Conservation (phyloP, 2,113 vertebrate species). For the Rhineura floridana region DNA sequence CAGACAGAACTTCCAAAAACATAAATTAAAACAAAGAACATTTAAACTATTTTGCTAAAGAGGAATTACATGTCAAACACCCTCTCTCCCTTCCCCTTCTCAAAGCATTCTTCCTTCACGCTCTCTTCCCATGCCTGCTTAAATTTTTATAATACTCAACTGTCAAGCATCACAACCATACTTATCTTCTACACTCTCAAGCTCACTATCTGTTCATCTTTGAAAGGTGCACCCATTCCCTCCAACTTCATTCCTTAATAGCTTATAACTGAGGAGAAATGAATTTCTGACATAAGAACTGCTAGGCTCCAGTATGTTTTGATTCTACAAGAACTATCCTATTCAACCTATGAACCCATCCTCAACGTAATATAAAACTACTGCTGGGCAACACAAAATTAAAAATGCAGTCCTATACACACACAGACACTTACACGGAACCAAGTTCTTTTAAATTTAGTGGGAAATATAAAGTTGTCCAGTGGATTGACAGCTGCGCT, state of each 20-base stretch:
- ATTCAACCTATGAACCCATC: conserved; percentile 1
- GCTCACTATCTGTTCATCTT: neutral
- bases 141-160: neutral
- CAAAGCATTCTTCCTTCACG: conserved; percentile 3
- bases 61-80: neutral
- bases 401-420: neutral
- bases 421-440: neutral
- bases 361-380: neutral
- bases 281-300: neutral
- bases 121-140: neutral
- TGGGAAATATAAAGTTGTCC: too few species aligned
- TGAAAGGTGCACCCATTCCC: neutral
- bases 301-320: neutral
- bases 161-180: conserved; percentile 2
- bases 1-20: neutral
- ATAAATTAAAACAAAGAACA: neutral
- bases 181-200: neutral
- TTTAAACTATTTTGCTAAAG: neutral
- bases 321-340: neutral
- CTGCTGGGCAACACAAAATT: neutral
- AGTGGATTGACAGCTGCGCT: neutral
- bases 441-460: neutral
- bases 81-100: neutral
- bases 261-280: neutral
- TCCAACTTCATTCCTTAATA: neutral